Evolutionary conservation across 2,797 vertebrate species (phyloP), one percentile per base, ranked within the genome.

Genomic region (Coregonus ussuriensis): DNA sequence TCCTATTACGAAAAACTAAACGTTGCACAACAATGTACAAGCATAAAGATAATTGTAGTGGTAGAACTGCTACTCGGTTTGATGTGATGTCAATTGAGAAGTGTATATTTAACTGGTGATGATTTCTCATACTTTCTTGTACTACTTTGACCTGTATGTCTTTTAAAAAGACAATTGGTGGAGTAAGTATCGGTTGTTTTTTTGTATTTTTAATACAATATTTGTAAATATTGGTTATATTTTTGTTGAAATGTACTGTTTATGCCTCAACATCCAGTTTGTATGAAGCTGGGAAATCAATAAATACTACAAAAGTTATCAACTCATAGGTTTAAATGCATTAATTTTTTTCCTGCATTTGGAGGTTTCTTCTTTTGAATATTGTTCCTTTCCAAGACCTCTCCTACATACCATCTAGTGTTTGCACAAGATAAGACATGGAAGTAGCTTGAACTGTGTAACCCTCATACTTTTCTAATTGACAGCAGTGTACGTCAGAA

Each of bases 161-260:
- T 99, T 99, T 99, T 98, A 99, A 95, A 99, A 99, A 99, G 98
- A 99, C 98, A 98, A 91, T 97, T 94, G 97, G 97, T 97, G 96
- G 96, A 98, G 97, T 98, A 47, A 3, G 97, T 97, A 97, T 98
- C 94, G n/a, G 89, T 92, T 89, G 90, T 94, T 94, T 95, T 96
- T 98, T 99, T 98, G 98, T 99, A 99, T 99, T 99, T 99, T 99
- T 98, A 99, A 99, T 99, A 99, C 97, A 98, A 99, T 97, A 99
- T 98, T 99, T 99, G 98, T 99, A 99, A 96, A 99, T 99, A 99
- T 97, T 96, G 98, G 97, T 99, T 99, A 95, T 99, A 99, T 99
- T 99, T 99, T 99, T 99, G 98, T 99, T 99, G 96, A 99, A 99
- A 99, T 97, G 98, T 98, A 98, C 96, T 97, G 98, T 99, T 99